These are phyloP conservation scores for Dione vanillae DNA, from an alignment of 2,888 invertebrate genomes.

Conservation along the genomic window DNA sequence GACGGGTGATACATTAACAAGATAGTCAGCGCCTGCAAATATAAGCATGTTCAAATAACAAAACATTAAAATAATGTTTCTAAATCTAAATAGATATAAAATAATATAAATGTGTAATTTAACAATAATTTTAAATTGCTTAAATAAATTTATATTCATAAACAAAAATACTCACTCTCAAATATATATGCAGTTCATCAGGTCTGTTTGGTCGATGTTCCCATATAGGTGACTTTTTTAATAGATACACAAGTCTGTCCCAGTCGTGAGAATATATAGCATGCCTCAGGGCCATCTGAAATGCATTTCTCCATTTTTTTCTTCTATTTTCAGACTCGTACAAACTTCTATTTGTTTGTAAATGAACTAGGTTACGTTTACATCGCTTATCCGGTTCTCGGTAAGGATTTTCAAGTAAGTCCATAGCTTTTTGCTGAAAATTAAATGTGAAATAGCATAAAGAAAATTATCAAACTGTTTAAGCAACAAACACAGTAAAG, in stretches of 20 bases:
- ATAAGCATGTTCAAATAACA: slow-evolving; percentile 13
- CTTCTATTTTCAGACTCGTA: slow-evolving; percentile 34
- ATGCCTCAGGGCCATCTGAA: slow-evolving; percentile 55
- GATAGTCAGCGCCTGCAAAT: slow-evolving; percentile 68
- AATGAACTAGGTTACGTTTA: slow-evolving; percentile 57
- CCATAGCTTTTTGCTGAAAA: slow-evolving; percentile 61
- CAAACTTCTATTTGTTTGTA: slow-evolving; percentile 54
- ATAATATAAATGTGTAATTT: too few species aligned
- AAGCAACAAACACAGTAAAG: background rate
- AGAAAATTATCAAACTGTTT: background rate
- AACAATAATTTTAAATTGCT: background rate
- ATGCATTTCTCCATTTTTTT: slow-evolving; percentile 51
- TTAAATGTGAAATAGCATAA: background rate
- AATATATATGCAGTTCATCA: slow-evolving; percentile 56
- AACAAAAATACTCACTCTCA: slow-evolving; percentile 60
- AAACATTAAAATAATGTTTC: background rate
- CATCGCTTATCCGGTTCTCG: slow-evolving; percentile 53
- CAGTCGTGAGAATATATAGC: slow-evolving; percentile 74
- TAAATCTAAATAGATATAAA: too few species aligned
- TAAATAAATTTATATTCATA: background rate
- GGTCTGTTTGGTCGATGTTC: slow-evolving; percentile 51
- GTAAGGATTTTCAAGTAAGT: slow-evolving; percentile 52
- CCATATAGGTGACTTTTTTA: slow-evolving; percentile 67
- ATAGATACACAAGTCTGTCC: slow-evolving; percentile 67
- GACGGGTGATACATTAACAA: slow-evolving; percentile 73